Evolutionary conservation across 2,888 invertebrate genomes (phyloP).

Genomic region (Palloptera scutellata): DNA sequence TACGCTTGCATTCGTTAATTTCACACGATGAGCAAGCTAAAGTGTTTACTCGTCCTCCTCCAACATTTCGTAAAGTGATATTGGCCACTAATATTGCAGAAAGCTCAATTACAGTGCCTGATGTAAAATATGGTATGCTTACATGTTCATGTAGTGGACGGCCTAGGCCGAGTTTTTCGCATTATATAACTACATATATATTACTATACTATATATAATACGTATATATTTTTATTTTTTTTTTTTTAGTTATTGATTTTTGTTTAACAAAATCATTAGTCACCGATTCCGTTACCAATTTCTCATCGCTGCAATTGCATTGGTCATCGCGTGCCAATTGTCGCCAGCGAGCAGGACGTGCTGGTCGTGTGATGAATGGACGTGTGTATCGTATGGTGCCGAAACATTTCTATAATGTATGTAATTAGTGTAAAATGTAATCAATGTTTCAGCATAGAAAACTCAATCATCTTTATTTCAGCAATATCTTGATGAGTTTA

Average conservation of each 20-base stretch:
- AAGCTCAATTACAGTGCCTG: conserved; percentile 90
- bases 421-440: conserved; percentile 24
- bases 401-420: conserved; percentile 71
- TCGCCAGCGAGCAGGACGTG: conserved; percentile 88
- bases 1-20: conserved; percentile 76
- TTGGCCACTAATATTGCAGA: conserved; percentile 92
- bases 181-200: too few relatives aligned
- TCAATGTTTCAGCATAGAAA: background rate
- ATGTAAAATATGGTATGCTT: conserved; percentile 73
- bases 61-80: conserved; percentile 77
- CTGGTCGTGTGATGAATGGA: conserved; percentile 86
- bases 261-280: conserved; percentile 86
- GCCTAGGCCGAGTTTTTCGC: too few relatives aligned
- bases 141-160: too few relatives aligned
- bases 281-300: conserved; percentile 78
- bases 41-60: conserved; percentile 64
- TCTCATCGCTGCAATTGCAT: conserved; percentile 71
- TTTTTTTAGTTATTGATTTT: conserved; percentile 82
- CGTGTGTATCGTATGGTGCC: conserved; percentile 84
- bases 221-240: conserved; percentile 3
- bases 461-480: conserved; percentile 44
- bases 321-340: conserved; percentile 94
- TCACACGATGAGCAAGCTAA: conserved; percentile 79
- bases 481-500: conserved; percentile 67
- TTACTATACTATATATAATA: background rate